These are phyloP conservation scores for Microctonus hyperodae DNA, from an alignment of 2,888 invertebrate species.

Conservation along the genomic window DNA sequence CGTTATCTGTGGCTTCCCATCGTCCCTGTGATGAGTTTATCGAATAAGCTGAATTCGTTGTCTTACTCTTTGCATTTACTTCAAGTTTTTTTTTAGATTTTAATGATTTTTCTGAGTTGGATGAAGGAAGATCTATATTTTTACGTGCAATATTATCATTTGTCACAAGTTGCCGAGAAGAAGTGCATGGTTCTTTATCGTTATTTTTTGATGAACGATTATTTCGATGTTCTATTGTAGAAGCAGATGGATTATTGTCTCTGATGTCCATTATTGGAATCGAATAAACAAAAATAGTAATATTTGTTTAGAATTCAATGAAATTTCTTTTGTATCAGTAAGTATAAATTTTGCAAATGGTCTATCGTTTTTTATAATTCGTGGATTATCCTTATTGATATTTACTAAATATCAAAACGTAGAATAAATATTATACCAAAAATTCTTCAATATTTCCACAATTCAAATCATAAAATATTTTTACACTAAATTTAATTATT, in stretches of 20 bases:
- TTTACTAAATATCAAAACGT: slow-evolving; percentile 28
- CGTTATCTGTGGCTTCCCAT: not conserved
- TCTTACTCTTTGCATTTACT: not conserved
- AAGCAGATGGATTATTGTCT: not conserved
- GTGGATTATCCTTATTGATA: slow-evolving; percentile 3
- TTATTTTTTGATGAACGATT: too few relatives aligned
- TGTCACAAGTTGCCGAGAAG: too few relatives aligned
- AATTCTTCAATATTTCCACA: slow-evolving; percentile 43
- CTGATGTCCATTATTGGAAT: too few relatives aligned
- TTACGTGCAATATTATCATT: too few relatives aligned
- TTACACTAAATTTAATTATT: not conserved
- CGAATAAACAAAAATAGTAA: too few relatives aligned
- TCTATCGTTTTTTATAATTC: not conserved
- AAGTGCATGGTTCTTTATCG: too few relatives aligned
- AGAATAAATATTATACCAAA: slow-evolving; percentile 31
- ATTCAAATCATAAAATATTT: slow-evolving; percentile 29
- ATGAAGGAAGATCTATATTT: too few relatives aligned
- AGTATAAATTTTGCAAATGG: too few relatives aligned
- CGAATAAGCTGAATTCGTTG: not conserved
- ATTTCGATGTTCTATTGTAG: too few relatives aligned
- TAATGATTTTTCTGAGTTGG: too few relatives aligned
- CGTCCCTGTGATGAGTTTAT: not conserved
- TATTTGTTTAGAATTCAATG: too few relatives aligned
- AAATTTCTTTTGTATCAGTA: too few relatives aligned
- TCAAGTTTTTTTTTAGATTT: not conserved